Evolutionary conservation across 2,888 invertebrate genomes (phyloP), one percentile per base, ranked within the genome.

Genomic region (Phortica okadai): DNA sequence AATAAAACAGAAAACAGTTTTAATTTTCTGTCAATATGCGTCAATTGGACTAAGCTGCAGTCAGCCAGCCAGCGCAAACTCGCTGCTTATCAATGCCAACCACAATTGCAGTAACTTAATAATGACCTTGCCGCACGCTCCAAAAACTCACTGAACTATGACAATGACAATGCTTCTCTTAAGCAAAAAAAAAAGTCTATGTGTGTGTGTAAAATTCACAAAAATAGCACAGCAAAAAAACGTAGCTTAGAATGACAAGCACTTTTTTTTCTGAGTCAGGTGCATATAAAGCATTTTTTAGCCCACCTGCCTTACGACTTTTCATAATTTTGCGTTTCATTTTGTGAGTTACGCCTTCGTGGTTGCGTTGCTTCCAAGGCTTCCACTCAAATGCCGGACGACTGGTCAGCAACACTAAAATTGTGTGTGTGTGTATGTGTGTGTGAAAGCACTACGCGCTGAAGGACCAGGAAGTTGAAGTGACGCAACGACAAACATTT

Each of bases 401-500:
- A 50, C 8, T 50, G 50, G 50, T 11, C 8, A 50, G 14, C 10
- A 50, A 6, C 50, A 50, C 10, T 14, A 0, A 50, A 6, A 14
- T 11, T 50, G 6, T 14, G 50, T 14, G 14, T 6, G 50, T 33
- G 33, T 50, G 50, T 14, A 6, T 14, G 0, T 50, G 50, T 33
- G 33, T 33, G 33, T 33, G 33, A 33, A 50, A 50, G 50, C 50
- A 3, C 6, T 33, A 6, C 50, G 14, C 8, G 14, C 50, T 50
- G 66, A 66, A 41, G 5, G 25, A 70, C 16, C 69, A 70, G 69
- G 69, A 70, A 70, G 33, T n/a, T 50, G 42, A 70, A 50, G 45
- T 70, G 69, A 70, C 69, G 50, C 69, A 70, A 70, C 69, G 69
- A 70, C 69, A 70, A 70, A 70, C 8, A 54, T 70, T 70, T 70